A percentile compares a stretch with the other conserved stretches of the same genome.
These are phyloP conservation scores for Periophthalmus magnuspinnatus DNA, from an alignment of 2,797 vertebrate genomes.

Conservation along the genomic window DNA sequence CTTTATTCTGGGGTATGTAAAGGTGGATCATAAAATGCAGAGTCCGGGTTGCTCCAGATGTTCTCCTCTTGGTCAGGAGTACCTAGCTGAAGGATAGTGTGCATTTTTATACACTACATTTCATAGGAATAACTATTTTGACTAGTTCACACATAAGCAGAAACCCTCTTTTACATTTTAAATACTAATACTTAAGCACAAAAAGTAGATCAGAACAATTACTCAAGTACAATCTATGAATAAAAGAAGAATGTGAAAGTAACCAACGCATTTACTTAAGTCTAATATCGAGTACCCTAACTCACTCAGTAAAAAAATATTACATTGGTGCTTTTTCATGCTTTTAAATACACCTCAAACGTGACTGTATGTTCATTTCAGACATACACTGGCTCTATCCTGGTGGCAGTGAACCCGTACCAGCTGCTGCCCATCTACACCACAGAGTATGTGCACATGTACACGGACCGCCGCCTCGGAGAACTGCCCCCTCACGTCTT, in stretches of 20 bases:
- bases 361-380: slow-evolving; percentile 56
- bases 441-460: slow-evolving; percentile 84
- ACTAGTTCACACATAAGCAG: too few species aligned
- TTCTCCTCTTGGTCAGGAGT: too few species aligned
- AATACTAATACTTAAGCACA: neutral
- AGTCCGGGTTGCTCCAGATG: too few species aligned
- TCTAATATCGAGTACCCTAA: too few species aligned
- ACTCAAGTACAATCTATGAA: neutral
- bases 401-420: slow-evolving; percentile 97
- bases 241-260: neutral
- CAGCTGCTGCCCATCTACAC: slow-evolving; percentile 93
- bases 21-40: too few species aligned
- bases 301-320: too few species aligned
- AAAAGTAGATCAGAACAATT: neutral
- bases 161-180: neutral
- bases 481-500: slow-evolving; percentile 94
- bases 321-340: neutral
- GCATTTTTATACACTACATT: too few species aligned
- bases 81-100: too few species aligned
- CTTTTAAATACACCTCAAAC: too few species aligned
- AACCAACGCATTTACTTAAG: too few species aligned
- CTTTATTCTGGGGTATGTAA: too few species aligned
- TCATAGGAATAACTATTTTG: too few species aligned
- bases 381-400: slow-evolving; percentile 96
- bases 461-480: slow-evolving; percentile 85